These are phyloP conservation scores for Struthio camelus DNA, from an alignment of 2,113 vertebrate genomes.

Conservation along the genomic window DNA sequence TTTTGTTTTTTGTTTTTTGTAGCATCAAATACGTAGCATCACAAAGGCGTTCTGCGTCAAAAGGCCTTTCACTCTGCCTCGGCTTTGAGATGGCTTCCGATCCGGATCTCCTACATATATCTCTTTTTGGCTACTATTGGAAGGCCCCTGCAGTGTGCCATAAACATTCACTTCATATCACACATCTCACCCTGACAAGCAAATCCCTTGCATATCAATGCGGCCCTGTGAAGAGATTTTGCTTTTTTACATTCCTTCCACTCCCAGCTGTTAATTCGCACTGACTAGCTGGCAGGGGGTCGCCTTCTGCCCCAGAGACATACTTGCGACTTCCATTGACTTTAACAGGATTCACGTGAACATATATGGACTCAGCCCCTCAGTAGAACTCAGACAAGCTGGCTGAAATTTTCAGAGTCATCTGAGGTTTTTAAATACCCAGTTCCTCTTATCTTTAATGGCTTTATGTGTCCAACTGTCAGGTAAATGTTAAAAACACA, in stretches of 20 bases:
- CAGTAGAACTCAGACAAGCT: constrained; percentile 15
- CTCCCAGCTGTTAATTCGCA: constrained; percentile 65
- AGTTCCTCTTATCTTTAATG: neutral
- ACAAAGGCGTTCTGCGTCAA: constrained; percentile 30
- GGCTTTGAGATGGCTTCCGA: constrained; percentile 40
- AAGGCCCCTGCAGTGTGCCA: constrained; percentile 51
- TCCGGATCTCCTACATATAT: constrained; percentile 40
- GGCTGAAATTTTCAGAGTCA: constrained; percentile 25
- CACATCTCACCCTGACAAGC: constrained; percentile 52
- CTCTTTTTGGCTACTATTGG: constrained; percentile 54
- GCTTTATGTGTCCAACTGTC: neutral
- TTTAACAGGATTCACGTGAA: constrained; percentile 42
- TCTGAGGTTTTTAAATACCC: neutral
- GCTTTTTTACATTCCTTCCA: constrained; percentile 62
- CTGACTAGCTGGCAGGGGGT: constrained; percentile 65
- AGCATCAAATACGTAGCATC: neutral
- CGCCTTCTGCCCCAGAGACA: constrained; percentile 53
- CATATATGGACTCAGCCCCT: neutral
- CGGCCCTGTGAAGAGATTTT: constrained; percentile 54
- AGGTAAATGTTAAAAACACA: neutral
- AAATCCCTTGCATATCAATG: constrained; percentile 70
- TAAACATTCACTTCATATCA: constrained; percentile 70
- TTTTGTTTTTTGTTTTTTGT: neutral
- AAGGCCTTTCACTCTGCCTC: constrained; percentile 44
- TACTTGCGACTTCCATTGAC: neutral